These are phyloP conservation scores for Pollimyrus isidori DNA, from an alignment of 2,113 vertebrate genomes.

Conservation along the genomic window DNA sequence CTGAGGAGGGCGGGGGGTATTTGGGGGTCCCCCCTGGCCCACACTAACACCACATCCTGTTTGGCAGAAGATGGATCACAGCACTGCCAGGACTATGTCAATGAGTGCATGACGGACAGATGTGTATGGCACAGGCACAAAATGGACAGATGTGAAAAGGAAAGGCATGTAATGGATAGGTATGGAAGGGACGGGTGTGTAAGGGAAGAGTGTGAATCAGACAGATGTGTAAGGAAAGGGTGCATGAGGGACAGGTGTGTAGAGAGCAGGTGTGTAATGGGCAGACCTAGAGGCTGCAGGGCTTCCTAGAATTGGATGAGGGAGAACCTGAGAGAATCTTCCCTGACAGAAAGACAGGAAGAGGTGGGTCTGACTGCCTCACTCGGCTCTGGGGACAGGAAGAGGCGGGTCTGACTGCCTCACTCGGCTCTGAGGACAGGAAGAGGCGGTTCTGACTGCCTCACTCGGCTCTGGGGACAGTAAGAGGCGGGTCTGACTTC, in stretches of 20 bases:
- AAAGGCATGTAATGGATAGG: background rate
- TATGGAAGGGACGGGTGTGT: background rate
- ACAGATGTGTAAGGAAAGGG: background rate
- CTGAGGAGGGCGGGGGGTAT: conserved; percentile 22
- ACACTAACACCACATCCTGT: background rate
- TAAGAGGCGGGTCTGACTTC: too few species aligned
- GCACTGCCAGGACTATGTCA: conserved; percentile 16
- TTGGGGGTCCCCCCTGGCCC: background rate
- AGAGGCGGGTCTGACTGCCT: background rate
- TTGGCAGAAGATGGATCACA: background rate
- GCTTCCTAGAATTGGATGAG: background rate
- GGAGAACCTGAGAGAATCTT: background rate
- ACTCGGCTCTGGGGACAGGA: background rate
- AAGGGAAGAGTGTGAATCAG: background rate
- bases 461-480: too few species aligned
- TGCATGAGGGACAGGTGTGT: background rate
- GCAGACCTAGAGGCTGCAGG: background rate
- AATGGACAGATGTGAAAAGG: background rate
- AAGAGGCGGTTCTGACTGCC: too few species aligned
- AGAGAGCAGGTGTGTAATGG: background rate
- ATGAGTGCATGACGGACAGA: background rate
- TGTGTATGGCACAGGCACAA: background rate
- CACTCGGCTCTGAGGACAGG: too few species aligned
- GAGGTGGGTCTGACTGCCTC: background rate
- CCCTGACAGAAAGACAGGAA: background rate